A percentile compares a stretch with the other conserved stretches of the same genome.
phyloP scores from a whole-genome alignment of 1,140 invertebrate species.

The Aphis gossypii region DNA sequence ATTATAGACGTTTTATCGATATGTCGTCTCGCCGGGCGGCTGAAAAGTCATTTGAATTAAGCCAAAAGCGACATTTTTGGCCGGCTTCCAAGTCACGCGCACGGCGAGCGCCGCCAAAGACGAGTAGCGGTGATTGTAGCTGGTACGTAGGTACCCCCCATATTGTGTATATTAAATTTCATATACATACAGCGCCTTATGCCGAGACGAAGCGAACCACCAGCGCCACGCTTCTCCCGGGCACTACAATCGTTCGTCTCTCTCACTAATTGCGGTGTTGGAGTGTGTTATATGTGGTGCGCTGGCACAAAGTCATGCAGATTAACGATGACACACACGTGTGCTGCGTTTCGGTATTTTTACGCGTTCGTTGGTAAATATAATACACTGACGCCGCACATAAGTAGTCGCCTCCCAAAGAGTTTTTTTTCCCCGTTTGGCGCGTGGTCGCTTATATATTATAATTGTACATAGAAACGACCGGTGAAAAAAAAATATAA shows the following conservation, averaged over 20 bases:
- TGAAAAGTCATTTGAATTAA: neutral
- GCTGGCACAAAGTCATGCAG: conserved; percentile 16
- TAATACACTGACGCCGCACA: neutral
- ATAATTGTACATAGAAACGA: neutral
- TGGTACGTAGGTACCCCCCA: neutral
- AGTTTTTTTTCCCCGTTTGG: neutral
- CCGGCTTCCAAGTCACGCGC: conserved; percentile 30
- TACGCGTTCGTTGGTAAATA: neutral
- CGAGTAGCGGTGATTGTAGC: neutral
- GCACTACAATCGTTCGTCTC: neutral
- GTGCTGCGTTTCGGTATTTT: neutral
- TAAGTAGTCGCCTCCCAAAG: neutral
- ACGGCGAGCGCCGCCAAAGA: conserved; percentile 18
- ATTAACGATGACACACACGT: conserved; percentile 20
- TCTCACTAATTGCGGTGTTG: neutral
- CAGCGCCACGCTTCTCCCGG: neutral
- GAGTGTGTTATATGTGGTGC: neutral
- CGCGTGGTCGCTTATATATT: neutral
- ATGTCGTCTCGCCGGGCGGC: neutral
- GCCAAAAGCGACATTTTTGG: conserved; percentile 37
- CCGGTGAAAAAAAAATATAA: neutral
- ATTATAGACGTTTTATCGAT: conserved; percentile 1
- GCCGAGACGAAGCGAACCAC: neutral
- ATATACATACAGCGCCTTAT: neutral
- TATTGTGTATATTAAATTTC: neutral